phyloP scores from a whole-genome alignment of 2,888 invertebrate species.

The Pseudoips prasinana region DNA sequence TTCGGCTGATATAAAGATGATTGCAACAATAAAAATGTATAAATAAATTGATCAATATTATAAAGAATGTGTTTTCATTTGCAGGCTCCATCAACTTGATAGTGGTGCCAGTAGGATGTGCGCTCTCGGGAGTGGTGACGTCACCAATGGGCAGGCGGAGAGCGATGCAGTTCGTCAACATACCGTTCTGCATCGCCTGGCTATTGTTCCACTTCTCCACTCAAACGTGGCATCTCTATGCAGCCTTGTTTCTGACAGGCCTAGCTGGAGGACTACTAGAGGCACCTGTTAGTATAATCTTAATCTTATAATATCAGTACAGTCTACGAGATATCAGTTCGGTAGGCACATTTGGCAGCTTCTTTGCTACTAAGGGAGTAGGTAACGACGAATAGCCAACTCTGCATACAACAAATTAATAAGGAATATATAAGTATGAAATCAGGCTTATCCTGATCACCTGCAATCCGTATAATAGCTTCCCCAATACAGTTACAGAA shows the following conservation, averaged over 20 bases:
- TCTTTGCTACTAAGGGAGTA: too few species aligned
- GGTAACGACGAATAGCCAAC: too few species aligned
- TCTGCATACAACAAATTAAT: too few species aligned
- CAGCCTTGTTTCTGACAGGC: conserved; percentile 87
- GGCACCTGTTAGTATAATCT: conserved; percentile 85
- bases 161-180: conserved; percentile 89
- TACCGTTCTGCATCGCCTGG: conserved; percentile 90
- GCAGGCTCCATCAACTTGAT: conserved; percentile 91
- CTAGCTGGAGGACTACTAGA: conserved; percentile 90
- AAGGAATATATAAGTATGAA: too few species aligned
- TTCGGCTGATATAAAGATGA: too few species aligned
- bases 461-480: too few species aligned
- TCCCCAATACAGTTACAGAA: too few species aligned
- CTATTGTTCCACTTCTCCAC: conserved; percentile 86
- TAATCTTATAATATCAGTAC: neutral
- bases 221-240: conserved; percentile 84
- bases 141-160: conserved; percentile 87
- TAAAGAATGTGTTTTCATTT: conserved; percentile 16
- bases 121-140: conserved; percentile 87
- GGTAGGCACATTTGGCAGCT: too few species aligned
- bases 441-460: too few species aligned
- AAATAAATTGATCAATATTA: too few species aligned
- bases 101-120: conserved; percentile 89
- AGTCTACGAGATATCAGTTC: too few species aligned
- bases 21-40: too few species aligned